phyloP scores from a whole-genome alignment of 1,140 invertebrate species.

The Magallana ariakensis region DNA sequence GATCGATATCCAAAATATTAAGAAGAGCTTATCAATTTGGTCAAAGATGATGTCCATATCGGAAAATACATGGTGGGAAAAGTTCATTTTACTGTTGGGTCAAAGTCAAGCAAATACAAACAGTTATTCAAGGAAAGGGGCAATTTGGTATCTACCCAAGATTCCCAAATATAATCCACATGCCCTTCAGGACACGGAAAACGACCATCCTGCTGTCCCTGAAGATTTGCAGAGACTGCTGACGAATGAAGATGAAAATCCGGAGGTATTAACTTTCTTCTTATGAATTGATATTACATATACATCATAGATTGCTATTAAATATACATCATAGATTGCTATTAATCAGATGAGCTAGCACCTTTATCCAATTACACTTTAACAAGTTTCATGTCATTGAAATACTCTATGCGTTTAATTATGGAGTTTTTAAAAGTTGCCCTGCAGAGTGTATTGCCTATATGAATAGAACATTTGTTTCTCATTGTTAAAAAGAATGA shows the following conservation, averaged over 20 bases:
- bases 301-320: background rate
- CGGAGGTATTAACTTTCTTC: background rate
- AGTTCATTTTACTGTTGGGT: background rate
- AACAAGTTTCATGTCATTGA: too few relatives aligned
- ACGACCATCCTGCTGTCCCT: background rate
- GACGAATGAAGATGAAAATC: conserved; percentile 1
- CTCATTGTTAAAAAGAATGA: too few relatives aligned
- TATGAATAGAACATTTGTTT: too few relatives aligned
- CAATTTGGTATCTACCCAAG: background rate
- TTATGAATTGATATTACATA: background rate
- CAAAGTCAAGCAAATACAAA: background rate
- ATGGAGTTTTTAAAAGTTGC: too few relatives aligned
- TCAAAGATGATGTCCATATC: background rate
- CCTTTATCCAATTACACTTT: too few relatives aligned
- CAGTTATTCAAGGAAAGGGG: background rate
- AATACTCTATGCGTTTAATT: too few relatives aligned
- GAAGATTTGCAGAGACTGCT: background rate
- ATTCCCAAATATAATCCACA: background rate
- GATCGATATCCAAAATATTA: background rate
- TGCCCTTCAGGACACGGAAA: background rate
- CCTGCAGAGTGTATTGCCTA: too few relatives aligned
- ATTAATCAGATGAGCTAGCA: too few relatives aligned
- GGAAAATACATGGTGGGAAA: background rate
- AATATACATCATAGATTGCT: background rate
- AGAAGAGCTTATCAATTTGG: background rate